A percentile compares a stretch with the other conserved stretches of the same genome.
phyloP scores from a whole-genome alignment of 2,797 vertebrate genomes.

The Falco peregrinus region DNA sequence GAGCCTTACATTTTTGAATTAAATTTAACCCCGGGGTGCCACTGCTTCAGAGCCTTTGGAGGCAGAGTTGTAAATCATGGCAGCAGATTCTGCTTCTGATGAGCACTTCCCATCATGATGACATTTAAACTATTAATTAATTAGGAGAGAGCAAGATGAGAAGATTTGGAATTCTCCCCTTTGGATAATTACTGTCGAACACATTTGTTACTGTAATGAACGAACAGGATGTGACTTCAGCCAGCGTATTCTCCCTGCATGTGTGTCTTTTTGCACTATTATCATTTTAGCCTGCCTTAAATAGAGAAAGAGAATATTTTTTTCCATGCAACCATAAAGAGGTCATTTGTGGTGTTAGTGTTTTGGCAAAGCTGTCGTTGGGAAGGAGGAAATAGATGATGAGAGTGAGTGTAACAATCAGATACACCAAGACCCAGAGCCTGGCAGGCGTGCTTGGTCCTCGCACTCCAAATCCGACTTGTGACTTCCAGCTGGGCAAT shows the following conservation, averaged over 20 bases:
- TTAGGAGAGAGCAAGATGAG: slow-evolving; percentile 82
- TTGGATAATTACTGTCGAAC: slow-evolving; percentile 71
- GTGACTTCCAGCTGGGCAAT: background rate
- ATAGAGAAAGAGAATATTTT: background rate
- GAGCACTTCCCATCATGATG: slow-evolving; percentile 83
- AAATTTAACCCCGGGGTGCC: slow-evolving; percentile 83
- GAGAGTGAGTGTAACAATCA: fast-evolving
- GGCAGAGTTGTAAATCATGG: slow-evolving; percentile 80
- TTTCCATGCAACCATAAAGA: background rate
- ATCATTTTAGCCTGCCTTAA: background rate
- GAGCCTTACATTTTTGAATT: slow-evolving; percentile 78
- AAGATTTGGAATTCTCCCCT: slow-evolving; percentile 74
- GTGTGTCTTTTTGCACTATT: background rate
- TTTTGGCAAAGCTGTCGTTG: background rate
- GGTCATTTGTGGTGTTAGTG: background rate
- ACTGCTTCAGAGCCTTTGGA: slow-evolving; percentile 69
- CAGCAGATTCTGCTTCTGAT: slow-evolving; percentile 79
- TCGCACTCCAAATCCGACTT: background rate
- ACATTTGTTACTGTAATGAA: slow-evolving; percentile 74
- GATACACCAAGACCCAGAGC: fast-evolving
- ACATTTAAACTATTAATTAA: slow-evolving; percentile 90
- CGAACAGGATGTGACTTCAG: slow-evolving; percentile 65
- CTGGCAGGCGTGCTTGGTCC: fast-evolving
- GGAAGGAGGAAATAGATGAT: background rate
- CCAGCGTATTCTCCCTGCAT: background rate